These are phyloP conservation scores for Rostratula benghalensis DNA, from an alignment of 2,113 vertebrate genomes.

Conservation along the genomic window DNA sequence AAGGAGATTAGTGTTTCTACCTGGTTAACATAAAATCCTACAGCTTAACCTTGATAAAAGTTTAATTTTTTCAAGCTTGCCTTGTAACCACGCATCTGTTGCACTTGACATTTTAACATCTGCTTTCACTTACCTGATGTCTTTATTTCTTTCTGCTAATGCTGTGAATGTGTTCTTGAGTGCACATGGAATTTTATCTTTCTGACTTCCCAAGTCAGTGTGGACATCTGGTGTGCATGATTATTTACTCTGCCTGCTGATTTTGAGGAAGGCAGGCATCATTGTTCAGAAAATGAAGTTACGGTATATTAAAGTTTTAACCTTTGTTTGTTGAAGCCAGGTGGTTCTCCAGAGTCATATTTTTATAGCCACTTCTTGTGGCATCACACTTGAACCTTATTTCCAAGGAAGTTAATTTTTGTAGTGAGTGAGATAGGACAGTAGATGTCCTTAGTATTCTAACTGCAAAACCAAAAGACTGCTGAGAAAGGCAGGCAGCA, in stretches of 20 bases:
- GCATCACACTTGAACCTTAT: background rate
- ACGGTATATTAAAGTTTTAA: background rate
- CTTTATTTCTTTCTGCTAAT: constrained; percentile 38
- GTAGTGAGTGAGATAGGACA: background rate
- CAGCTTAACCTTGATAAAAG: constrained; percentile 15
- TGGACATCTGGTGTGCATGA: background rate
- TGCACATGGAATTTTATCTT: constrained; percentile 11
- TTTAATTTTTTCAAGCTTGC: constrained; percentile 33
- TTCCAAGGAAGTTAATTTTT: background rate
- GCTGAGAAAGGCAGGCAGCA: background rate
- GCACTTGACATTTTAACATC: constrained; percentile 56
- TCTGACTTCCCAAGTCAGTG: background rate
- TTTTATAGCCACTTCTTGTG: background rate
- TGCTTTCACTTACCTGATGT: constrained; percentile 50
- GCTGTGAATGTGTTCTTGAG: background rate
- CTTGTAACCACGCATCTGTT: constrained; percentile 14
- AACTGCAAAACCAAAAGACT: background rate
- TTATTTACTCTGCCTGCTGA: background rate
- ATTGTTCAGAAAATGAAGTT: constrained; percentile 1
- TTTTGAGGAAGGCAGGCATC: constrained; percentile 13
- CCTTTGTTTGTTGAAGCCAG: background rate
- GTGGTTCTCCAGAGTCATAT: background rate
- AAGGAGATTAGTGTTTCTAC: background rate
- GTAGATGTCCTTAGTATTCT: background rate
- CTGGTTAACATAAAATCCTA: constrained; percentile 1